Conservation (phyloP, 2,113 vertebrate species). For the Salvelinus sp. region DNA sequence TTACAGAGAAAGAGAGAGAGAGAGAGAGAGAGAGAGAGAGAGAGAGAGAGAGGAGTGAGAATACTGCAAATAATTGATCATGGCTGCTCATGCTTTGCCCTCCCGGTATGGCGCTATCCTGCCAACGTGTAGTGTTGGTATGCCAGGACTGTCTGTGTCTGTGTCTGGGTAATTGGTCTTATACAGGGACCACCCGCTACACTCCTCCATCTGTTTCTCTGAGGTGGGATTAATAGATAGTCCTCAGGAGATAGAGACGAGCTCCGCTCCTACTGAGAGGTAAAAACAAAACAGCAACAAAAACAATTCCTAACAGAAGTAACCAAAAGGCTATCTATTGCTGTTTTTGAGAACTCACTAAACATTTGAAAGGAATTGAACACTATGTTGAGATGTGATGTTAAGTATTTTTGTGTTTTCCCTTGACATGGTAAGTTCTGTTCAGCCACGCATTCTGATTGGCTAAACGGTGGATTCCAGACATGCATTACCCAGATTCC, state of each 20-base stretch:
- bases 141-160: slow-evolving; percentile 13
- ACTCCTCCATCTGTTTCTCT: slow-evolving; percentile 49
- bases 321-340: too few relatives aligned
- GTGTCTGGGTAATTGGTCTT: slow-evolving; percentile 58
- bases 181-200: slow-evolving; percentile 44
- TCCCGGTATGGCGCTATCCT: background rate
- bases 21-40: too few relatives aligned
- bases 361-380: background rate
- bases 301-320: background rate
- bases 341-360: too few relatives aligned
- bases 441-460: too few relatives aligned
- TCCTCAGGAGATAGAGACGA: slow-evolving; percentile 39
- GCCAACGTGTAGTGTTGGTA: background rate
- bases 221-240: background rate
- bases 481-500: too few relatives aligned
- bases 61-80: slow-evolving; percentile 39
- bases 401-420: background rate
- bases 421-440: too few relatives aligned
- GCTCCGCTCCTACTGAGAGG: background rate
- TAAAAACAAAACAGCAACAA: background rate
- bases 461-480: too few relatives aligned
- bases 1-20: background rate
- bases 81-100: slow-evolving; percentile 27
- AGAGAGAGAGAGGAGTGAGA: background rate
- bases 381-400: background rate